phyloP scores from a whole-genome alignment of 2,113 vertebrate species.

The Noctilio leporinus region DNA sequence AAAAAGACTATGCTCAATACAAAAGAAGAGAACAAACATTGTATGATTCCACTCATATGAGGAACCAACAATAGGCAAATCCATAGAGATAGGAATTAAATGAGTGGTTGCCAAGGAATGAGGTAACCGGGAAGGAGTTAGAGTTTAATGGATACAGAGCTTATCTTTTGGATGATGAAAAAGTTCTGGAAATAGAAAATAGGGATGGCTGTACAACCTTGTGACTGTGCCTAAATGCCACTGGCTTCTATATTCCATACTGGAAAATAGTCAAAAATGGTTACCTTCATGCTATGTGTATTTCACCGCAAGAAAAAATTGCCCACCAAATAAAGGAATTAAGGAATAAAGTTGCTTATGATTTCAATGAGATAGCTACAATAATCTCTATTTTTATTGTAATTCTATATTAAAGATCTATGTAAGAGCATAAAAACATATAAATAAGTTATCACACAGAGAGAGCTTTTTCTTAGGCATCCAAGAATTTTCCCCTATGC shows the following conservation, averaged over 20 bases:
- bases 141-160: not conserved
- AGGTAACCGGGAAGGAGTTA: not conserved
- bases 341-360: not conserved
- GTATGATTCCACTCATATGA: not conserved
- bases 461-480: constrained; percentile 12
- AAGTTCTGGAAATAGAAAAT: not conserved
- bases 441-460: not conserved
- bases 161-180: not conserved
- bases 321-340: not conserved
- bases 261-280: not conserved
- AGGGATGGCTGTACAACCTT: not conserved
- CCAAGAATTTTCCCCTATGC: constrained; percentile 27
- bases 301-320: not conserved
- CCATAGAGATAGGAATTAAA: not conserved
- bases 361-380: constrained; percentile 14
- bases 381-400: not conserved
- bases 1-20: no score
- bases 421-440: not conserved
- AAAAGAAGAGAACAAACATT: no score
- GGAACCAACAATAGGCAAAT: not conserved
- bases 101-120: not conserved
- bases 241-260: not conserved
- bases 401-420: not conserved
- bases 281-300: not conserved
- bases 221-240: not conserved